Evolutionary conservation across 2,888 invertebrate genomes (phyloP).

Genomic region (Ethmia dodecea): DNA sequence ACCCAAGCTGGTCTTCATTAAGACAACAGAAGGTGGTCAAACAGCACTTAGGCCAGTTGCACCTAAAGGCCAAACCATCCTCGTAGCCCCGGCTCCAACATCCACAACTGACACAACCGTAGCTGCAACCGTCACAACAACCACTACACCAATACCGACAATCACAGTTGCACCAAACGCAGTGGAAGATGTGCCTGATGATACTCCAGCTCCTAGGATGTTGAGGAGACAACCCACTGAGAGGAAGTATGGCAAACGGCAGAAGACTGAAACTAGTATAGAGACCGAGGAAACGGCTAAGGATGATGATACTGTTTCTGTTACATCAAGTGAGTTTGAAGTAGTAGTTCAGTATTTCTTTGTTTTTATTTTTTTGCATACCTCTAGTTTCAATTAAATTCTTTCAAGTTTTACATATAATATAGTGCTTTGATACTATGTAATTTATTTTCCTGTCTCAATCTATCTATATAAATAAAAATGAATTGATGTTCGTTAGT

Average conservation of each 20-base stretch:
- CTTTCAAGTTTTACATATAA: too few species aligned
- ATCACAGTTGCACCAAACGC: constrained; percentile 27
- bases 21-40: constrained; percentile 60
- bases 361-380: too few species aligned
- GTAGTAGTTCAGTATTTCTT: too few species aligned
- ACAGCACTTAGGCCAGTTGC: constrained; percentile 51
- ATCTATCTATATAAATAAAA: too few species aligned
- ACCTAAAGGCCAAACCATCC: constrained; percentile 65
- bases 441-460: too few species aligned
- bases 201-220: constrained; percentile 41
- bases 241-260: constrained; percentile 64
- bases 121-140: constrained; percentile 22
- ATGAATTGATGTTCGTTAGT: too few species aligned
- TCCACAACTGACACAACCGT: constrained; percentile 9
- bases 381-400: too few species aligned
- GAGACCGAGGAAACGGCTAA: constrained; percentile 42
- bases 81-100: constrained; percentile 55
- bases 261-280: constrained; percentile 47
- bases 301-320: constrained; percentile 34
- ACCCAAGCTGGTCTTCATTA: constrained; percentile 71
- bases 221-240: constrained; percentile 49
- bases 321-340: constrained; percentile 42
- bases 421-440: too few species aligned
- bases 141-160: constrained; percentile 20
- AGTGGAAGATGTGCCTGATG: constrained; percentile 42